These are phyloP conservation scores for Glyptemys insculpta DNA, from an alignment of 2,797 vertebrate species.

Conservation along the genomic window DNA sequence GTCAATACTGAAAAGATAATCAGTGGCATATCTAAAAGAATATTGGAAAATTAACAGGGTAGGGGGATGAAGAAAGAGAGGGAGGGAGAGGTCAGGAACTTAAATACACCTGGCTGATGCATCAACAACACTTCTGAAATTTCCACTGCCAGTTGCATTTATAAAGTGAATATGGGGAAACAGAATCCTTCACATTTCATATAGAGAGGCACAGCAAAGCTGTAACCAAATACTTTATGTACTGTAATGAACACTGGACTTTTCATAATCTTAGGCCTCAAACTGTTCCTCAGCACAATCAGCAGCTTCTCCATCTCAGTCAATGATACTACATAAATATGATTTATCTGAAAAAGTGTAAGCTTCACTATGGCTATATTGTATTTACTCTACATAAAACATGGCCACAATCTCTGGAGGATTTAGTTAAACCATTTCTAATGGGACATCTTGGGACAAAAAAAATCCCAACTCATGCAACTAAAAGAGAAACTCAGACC, in stretches of 20 bases:
- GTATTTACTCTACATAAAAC: not conserved
- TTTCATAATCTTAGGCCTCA: fast-evolving
- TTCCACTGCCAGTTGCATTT: fast-evolving
- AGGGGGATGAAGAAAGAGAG: too few relatives aligned
- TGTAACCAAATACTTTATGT: not conserved
- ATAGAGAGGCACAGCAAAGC: not conserved
- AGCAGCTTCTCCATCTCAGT: not conserved
- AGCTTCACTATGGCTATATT: not conserved
- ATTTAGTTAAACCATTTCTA: not conserved
- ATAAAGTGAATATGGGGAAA: not conserved
- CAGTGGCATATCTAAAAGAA: fast-evolving
- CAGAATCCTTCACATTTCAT: not conserved
- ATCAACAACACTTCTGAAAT: fast-evolving
- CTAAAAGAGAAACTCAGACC: not conserved
- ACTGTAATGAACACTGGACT: not conserved
- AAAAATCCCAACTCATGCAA: not conserved
- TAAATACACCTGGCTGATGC: not conserved
- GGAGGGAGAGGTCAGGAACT: not conserved
- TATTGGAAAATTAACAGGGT: not conserved
- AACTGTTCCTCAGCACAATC: not conserved
- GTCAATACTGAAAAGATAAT: not conserved
- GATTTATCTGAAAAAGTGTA: not conserved
- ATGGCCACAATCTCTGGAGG: conserved; percentile 48
- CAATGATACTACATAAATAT: not conserved
- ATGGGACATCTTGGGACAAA: not conserved